These are phyloP conservation scores for Platalea minor DNA, from an alignment of 2,797 vertebrate genomes.

Conservation along the genomic window DNA sequence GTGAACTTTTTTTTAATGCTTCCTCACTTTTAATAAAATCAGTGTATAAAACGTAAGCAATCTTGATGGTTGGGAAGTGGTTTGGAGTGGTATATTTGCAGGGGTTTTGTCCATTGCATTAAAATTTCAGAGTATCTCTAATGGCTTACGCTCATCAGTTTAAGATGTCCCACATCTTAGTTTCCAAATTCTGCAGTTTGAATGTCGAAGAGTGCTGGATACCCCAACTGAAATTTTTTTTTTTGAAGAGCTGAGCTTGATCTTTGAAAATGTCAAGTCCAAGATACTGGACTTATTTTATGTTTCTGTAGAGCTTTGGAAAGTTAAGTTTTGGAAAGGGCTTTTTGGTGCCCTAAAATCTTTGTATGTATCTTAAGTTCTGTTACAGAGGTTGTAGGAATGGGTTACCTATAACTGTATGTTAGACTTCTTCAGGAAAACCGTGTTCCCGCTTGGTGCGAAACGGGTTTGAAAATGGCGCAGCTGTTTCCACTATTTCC, in stretches of 20 bases:
- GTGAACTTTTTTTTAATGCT: not conserved
- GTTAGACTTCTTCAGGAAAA: not conserved
- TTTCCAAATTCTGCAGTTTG: too few species aligned
- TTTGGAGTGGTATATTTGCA: fast-evolving
- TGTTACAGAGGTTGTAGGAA: fast-evolving
- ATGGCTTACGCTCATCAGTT: fast-evolving
- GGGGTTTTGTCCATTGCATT: fast-evolving
- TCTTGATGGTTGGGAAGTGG: fast-evolving
- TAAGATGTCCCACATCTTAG: fast-evolving
- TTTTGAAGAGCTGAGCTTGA: not conserved
- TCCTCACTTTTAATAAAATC: fast-evolving
- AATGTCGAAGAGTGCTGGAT: fast-evolving
- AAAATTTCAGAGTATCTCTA: not conserved
- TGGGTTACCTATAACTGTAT: fast-evolving
- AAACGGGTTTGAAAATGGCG: fast-evolving
- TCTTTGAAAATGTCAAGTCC: fast-evolving
- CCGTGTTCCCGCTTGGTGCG: fast-evolving
- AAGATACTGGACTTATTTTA: fast-evolving
- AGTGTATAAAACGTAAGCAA: fast-evolving
- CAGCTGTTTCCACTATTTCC: not conserved
- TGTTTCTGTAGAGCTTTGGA: not conserved
- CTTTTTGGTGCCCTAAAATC: not conserved
- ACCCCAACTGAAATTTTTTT: not conserved
- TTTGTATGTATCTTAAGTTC: fast-evolving
- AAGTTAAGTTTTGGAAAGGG: not conserved